phyloP scores from a whole-genome alignment of 2,888 invertebrate species.

The Sisyra nigra region DNA sequence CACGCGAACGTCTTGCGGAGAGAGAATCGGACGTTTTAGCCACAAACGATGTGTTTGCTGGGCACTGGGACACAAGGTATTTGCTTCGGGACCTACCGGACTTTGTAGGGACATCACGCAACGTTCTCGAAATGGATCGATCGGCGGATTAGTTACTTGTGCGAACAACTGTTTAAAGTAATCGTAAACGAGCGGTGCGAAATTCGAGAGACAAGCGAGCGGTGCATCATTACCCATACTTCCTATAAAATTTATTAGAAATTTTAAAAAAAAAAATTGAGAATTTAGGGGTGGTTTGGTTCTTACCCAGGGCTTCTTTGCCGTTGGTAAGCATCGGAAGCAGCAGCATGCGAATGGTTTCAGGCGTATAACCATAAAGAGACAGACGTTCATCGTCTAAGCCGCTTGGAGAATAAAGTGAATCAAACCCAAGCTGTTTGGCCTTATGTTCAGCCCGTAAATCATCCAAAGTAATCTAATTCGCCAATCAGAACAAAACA shows the following conservation, averaged over 20 bases:
- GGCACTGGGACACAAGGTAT: conserved; percentile 79
- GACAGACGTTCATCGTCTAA: conserved; percentile 69
- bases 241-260: conserved; percentile 31
- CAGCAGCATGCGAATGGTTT: conserved; percentile 84
- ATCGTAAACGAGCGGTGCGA: conserved; percentile 87
- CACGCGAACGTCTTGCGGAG: conserved; percentile 77
- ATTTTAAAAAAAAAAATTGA: not conserved
- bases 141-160: conserved; percentile 98
- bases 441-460: conserved; percentile 43
- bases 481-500: not conserved
- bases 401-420: conserved; percentile 34
- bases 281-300: no score
- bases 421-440: conserved; percentile 21
- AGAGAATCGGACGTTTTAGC: conserved; percentile 86
- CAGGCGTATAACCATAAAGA: conserved; percentile 86
- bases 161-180: conserved; percentile 99
- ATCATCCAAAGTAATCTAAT: conserved; percentile 68
- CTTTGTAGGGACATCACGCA: conserved; percentile 97
- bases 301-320: conserved; percentile 42
- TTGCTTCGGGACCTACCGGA: conserved; percentile 92
- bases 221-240: conserved; percentile 99
- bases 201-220: conserved; percentile 87
- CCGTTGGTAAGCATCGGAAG: conserved; percentile 86
- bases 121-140: conserved; percentile 97
- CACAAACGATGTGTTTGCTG: conserved; percentile 61